These are phyloP conservation scores for Saccopteryx leptura DNA, from an alignment of 2,113 vertebrate species.

Conservation along the genomic window DNA sequence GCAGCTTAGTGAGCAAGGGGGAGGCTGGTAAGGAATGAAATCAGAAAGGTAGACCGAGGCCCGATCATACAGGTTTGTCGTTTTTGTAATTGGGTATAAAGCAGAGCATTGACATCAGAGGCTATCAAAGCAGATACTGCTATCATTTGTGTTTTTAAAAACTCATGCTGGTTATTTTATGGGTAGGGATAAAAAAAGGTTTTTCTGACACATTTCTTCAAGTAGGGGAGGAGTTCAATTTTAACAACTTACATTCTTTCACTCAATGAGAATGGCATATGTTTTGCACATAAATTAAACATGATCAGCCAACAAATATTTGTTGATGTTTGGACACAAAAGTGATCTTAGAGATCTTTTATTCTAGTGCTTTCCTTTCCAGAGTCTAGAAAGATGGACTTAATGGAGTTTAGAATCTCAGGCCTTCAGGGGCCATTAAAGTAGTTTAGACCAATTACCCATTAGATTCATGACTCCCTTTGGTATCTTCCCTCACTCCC, in stretches of 20 bases:
- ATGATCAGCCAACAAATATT: background rate
- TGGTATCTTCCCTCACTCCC: background rate
- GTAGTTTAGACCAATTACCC: background rate
- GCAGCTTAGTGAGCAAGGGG: background rate
- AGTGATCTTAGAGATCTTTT: constrained; percentile 4
- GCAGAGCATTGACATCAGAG: background rate
- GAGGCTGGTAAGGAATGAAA: background rate
- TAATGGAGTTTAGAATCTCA: constrained; percentile 38
- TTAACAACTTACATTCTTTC: constrained; percentile 17
- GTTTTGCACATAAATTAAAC: constrained; percentile 8
- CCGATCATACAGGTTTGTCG: background rate
- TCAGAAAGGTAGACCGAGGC: background rate
- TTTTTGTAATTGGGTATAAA: background rate
- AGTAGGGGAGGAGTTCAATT: background rate
- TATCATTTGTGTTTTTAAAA: constrained; percentile 24
- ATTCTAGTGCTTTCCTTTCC: background rate
- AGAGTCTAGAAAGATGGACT: background rate
- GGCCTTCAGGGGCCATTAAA: background rate
- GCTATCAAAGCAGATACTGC: too few relatives aligned
- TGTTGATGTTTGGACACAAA: constrained; percentile 6
- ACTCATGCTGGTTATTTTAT: constrained; percentile 35
- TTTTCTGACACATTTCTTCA: constrained; percentile 47
- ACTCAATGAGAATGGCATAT: background rate
- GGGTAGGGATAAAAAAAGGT: background rate
- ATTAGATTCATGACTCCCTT: background rate